Evolutionary conservation across 2,797 vertebrate species (phyloP).

Genomic region (Pseudomugil tenellus): DNA sequence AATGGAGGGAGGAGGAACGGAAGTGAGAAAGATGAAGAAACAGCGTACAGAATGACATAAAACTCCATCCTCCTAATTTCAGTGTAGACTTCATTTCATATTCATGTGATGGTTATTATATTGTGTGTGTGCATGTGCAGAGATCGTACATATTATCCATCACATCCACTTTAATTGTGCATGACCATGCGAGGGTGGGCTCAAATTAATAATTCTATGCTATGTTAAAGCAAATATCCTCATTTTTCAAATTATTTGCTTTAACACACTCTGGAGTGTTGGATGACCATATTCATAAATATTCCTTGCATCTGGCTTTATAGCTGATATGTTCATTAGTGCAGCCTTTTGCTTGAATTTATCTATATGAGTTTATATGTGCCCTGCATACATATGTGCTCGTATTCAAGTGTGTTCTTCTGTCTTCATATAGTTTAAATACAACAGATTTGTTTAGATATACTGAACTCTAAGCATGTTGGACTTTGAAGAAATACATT

Average conservation of each 20-base stretch:
- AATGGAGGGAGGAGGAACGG: slow-evolving; percentile 41
- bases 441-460: slow-evolving; percentile 63
- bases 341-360: not conserved
- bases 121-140: slow-evolving; percentile 11
- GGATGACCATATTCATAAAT: slow-evolving; percentile 47
- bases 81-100: slow-evolving; percentile 62
- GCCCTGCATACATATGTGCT: not conserved
- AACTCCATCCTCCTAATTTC: slow-evolving; percentile 62
- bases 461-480: slow-evolving; percentile 41
- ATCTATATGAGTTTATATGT: slow-evolving; percentile 3
- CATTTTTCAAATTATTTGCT: slow-evolving; percentile 73
- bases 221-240: slow-evolving; percentile 70
- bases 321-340: slow-evolving; percentile 65
- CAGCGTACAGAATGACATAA: slow-evolving; percentile 38
- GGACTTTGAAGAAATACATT: slow-evolving; percentile 46
- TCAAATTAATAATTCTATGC: slow-evolving; percentile 68
- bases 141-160: slow-evolving; percentile 63
- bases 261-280: slow-evolving; percentile 42
- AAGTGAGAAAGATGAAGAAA: slow-evolving; percentile 58
- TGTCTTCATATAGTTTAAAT: slow-evolving; percentile 48
- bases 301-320: slow-evolving; percentile 45
- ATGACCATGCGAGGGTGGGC: slow-evolving; percentile 31
- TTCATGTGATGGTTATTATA: slow-evolving; percentile 59
- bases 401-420: slow-evolving; percentile 1
- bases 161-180: slow-evolving; percentile 70